Conservation (phyloP, 2,113 vertebrate species). For the Balaeniceps rex region DNA sequence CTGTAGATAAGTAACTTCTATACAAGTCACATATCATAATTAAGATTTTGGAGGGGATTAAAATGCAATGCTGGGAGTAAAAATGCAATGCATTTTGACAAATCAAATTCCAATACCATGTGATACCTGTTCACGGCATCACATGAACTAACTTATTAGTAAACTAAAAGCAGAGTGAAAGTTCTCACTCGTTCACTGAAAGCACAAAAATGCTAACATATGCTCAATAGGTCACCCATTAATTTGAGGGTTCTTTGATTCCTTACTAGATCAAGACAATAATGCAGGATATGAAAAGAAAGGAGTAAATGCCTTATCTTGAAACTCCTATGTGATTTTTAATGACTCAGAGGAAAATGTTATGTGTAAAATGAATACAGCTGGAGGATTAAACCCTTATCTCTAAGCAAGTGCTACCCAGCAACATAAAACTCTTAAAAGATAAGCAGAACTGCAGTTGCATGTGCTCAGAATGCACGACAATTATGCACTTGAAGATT, state of each 20-base stretch:
- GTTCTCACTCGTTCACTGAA: neutral
- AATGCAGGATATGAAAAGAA: neutral
- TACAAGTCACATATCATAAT: rapidly evolving
- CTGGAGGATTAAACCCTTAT: neutral
- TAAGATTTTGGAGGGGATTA: neutral
- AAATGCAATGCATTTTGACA: neutral
- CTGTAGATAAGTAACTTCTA: neutral
- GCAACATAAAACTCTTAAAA: neutral
- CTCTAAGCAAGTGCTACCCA: neutral
- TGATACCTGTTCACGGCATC: no score
- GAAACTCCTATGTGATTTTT: neutral
- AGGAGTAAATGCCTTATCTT: neutral
- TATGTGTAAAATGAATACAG: neutral
- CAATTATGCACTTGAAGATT: neutral
- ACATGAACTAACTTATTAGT: neutral
- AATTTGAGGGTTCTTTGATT: neutral
- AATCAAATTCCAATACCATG: neutral
- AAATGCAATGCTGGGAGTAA: neutral
- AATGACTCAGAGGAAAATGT: neutral
- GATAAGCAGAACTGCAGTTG: slow-evolving; percentile 19
- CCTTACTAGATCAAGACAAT: neutral
- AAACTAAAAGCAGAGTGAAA: neutral
- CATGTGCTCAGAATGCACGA: slow-evolving; percentile 21
- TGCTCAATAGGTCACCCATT: neutral
- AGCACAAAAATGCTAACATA: neutral